Conservation (phyloP, 2,113 vertebrate genomes). For the Prolemur simus region DNA sequence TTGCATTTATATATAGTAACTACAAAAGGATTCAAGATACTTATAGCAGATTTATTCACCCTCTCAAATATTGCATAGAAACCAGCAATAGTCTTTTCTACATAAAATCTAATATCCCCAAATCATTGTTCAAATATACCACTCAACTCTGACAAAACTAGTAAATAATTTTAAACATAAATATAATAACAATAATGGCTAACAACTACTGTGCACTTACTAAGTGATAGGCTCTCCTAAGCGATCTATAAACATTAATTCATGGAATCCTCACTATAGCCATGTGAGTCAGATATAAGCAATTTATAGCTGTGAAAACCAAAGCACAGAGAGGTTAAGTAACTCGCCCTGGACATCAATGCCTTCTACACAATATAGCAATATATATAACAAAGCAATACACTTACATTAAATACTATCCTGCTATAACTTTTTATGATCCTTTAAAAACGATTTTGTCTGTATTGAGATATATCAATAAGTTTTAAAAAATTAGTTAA, state of each 20-base stretch:
- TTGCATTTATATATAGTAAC: not conserved
- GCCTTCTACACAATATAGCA: not conserved
- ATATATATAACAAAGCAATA: not conserved
- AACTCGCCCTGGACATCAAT: not conserved
- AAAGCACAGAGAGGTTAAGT: not conserved
- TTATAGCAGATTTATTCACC: not conserved
- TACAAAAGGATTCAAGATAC: not conserved
- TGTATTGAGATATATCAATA: not conserved
- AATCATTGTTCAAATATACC: not conserved
- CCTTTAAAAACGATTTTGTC: conserved; percentile 13
- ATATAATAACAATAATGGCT: not conserved
- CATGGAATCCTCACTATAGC: not conserved
- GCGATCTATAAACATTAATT: not conserved
- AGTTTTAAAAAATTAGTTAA: not conserved
- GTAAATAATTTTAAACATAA: not conserved
- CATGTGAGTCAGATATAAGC: not conserved
- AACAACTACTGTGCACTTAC: not conserved
- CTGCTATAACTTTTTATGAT: not conserved
- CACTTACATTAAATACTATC: not conserved
- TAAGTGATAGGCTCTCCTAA: not conserved
- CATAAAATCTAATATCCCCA: not conserved
- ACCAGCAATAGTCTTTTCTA: conserved; percentile 67
- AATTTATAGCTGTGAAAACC: not conserved
- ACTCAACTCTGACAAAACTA: not conserved
- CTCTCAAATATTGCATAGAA: not conserved